Base-by-base conservation (phyloP, 2,113 vertebrate species). In the Melanerpes aurifrons region DNA sequence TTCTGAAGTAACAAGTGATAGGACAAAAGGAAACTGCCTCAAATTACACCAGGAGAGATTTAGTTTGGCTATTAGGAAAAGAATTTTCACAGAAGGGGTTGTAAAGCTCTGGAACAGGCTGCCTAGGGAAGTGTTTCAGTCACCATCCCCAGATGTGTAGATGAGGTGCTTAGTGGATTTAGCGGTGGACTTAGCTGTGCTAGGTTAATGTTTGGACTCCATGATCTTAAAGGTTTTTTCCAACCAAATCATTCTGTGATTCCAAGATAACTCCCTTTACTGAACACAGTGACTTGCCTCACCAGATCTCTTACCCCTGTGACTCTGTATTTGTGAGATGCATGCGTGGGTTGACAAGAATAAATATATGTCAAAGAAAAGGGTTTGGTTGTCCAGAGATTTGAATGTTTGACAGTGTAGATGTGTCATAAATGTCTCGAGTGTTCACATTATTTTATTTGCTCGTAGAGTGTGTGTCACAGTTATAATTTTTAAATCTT, bases 401-500 rank as follows among this genome's bases (percentile, higher is more conserved):
- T 25, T 75, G 59, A 66, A 48, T 76, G 25, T 18, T 62, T 73
- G 43, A 28, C 57, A 35, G 13, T 9, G 8, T 66, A 72, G 56
- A 66, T 76, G 50, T 73, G 76, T 78, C 68, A 43, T 73, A 84
- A 87, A 76, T 59, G 31, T 70, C 53, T 87, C 59, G 24, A 26
- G 16, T 21, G 82, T 88, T 57, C 21, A 26, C 28, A 69, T 48
- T 61, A 26, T 78, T 82, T 78, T 75, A 40, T 92, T 90, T 79
- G 12, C 40, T 92, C 6, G 73, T 74, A 63, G 53, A 22, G 25
- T 45, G 9, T 43, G 28, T 68, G 50, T 83, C 66, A 71, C 15
- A n/a, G 47, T 78, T 61, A 78, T 93, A 4, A 43, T 79, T 94
- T 82, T 85, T 24, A 82, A 66, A 93, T 28, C 75, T 80, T 89